Percentiles rank a stretch among this genome's conserved stretches.
These are phyloP conservation scores for Myoxocephalus aenaeus DNA, from an alignment of 2,797 vertebrate species.

Conservation along the genomic window DNA sequence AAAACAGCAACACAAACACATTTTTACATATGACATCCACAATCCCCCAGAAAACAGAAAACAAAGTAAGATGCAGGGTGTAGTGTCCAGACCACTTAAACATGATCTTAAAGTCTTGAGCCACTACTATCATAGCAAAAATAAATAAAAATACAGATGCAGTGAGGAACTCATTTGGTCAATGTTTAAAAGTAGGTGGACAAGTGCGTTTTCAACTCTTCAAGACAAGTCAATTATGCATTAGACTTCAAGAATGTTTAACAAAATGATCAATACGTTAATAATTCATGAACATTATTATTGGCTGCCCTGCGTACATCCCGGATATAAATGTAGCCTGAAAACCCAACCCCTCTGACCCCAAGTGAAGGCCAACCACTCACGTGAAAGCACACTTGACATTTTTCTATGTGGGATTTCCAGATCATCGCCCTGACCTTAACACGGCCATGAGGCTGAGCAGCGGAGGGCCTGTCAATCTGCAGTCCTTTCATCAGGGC, in stretches of 20 bases:
- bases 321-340: slow-evolving; percentile 21
- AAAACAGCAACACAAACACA: background rate
- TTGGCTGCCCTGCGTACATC: slow-evolving; percentile 11
- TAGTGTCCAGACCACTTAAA: background rate
- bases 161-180: background rate
- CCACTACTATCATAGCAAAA: background rate
- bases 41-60: no score
- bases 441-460: slow-evolving; percentile 55
- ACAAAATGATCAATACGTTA: background rate
- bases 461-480: slow-evolving; percentile 77
- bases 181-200: background rate
- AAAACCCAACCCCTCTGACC: slow-evolving; percentile 24
- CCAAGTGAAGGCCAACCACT: slow-evolving; percentile 8
- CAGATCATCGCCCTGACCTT: slow-evolving; percentile 74
- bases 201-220: background rate
- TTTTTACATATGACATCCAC: background rate
- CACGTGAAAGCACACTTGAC: slow-evolving; percentile 37
- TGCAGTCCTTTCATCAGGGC: slow-evolving; percentile 70
- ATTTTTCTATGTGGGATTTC: slow-evolving; percentile 70
- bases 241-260: background rate
- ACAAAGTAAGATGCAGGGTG: no score
- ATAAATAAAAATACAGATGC: background rate
- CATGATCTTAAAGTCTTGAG: background rate
- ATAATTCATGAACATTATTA: slow-evolving; percentile 20
- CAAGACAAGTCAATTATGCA: background rate